These are phyloP conservation scores for Drosophila grimshawi DNA, from an alignment of 1,140 invertebrate genomes.

Conservation along the genomic window DNA sequence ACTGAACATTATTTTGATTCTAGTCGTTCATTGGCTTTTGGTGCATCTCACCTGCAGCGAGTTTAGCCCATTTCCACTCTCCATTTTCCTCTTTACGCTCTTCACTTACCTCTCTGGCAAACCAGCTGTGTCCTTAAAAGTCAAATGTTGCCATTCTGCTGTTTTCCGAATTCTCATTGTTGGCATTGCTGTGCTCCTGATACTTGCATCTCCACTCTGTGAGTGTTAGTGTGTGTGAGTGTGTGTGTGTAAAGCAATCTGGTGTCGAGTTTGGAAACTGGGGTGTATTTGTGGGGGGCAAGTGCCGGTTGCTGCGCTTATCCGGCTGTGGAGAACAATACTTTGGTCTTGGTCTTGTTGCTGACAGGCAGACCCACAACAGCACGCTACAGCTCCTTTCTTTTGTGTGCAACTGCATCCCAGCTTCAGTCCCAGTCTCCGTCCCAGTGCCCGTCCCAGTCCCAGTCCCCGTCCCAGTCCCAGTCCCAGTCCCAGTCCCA, in stretches of 20 bases:
- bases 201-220: conserved; percentile 22
- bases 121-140: not conserved
- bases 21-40: too few species aligned
- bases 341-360: conserved; percentile 63
- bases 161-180: conserved; percentile 8
- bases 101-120: not conserved
- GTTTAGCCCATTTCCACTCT: not conserved
- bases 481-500: not conserved
- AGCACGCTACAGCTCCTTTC: conserved; percentile 54
- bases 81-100: not conserved
- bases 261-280: not conserved
- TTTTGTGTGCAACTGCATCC: conserved; percentile 53
- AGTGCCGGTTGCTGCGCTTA: not conserved
- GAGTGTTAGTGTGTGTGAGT: conserved; percentile 14
- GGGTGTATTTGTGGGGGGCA: not conserved
- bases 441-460: not conserved
- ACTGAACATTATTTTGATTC: too few species aligned
- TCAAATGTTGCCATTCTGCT: not conserved
- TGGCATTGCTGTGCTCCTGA: conserved; percentile 48
- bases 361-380: not conserved
- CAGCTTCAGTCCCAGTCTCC: not conserved
- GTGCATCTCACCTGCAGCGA: too few species aligned
- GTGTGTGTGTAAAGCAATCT: conserved; percentile 3
- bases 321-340: not conserved
- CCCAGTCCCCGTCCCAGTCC: not conserved